phyloP scores from a whole-genome alignment of 1,140 invertebrate genomes.

The Drosophila lacteicornis region DNA sequence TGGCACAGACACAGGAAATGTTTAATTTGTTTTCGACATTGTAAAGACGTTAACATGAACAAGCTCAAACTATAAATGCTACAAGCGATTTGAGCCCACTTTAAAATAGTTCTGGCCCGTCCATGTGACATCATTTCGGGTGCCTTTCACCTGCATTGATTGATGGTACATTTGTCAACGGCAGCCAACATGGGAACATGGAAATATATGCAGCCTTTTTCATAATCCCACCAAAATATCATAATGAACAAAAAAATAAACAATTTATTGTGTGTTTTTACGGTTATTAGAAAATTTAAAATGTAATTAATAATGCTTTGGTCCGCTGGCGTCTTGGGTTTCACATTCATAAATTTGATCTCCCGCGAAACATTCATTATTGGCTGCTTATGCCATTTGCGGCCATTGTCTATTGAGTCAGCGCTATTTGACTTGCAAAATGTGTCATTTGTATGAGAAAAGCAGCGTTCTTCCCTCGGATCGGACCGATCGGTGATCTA shows the following conservation, averaged over 20 bases:
- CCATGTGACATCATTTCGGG: conserved; percentile 66
- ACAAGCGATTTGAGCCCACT: conserved; percentile 15
- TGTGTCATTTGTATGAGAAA: conserved; percentile 57
- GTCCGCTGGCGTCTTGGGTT: conserved; percentile 56
- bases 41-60: conserved; percentile 41
- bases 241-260: conserved; percentile 20
- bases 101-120: conserved; percentile 45
- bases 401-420: conserved; percentile 60
- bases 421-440: conserved; percentile 63
- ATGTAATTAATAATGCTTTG: conserved; percentile 77
- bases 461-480: conserved; percentile 30
- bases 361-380: conserved; percentile 58
- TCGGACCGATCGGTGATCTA: too few relatives aligned
- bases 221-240: conserved; percentile 36
- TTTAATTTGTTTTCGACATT: conserved; percentile 29
- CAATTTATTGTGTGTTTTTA: conserved; percentile 72
- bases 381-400: conserved; percentile 38
- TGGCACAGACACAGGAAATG: conserved; percentile 53
- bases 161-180: conserved; percentile 74
- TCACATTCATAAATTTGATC: conserved; percentile 64
- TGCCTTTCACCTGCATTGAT: conserved; percentile 79
- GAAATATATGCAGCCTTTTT: conserved; percentile 25
- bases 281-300: conserved; percentile 78
- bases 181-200: conserved; percentile 35
- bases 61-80: not conserved